phyloP scores from a whole-genome alignment of 2,888 invertebrate species.

The Saturnia japonica region DNA sequence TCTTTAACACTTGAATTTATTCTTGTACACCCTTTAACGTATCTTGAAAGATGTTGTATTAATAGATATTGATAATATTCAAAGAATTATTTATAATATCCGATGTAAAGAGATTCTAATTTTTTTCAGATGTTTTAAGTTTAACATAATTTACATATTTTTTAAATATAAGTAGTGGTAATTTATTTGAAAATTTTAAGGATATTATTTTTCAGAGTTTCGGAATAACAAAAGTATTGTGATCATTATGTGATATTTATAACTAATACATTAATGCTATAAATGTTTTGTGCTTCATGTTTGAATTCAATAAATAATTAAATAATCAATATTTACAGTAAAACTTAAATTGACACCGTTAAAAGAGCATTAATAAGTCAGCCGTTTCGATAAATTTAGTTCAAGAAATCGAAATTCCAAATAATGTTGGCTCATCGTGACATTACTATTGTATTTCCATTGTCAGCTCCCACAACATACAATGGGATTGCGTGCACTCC shows the following conservation, averaged over 20 bases:
- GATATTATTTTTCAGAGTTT: background rate
- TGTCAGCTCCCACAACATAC: slow-evolving; percentile 16
- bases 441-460: slow-evolving; percentile 21
- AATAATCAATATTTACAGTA: background rate
- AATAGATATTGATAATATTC: background rate
- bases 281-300: no score
- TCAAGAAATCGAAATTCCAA: slow-evolving; percentile 17
- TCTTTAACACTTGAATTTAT: slow-evolving; percentile 21
- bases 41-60: slow-evolving; percentile 2
- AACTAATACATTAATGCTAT: background rate
- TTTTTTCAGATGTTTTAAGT: background rate
- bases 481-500: slow-evolving; percentile 21
- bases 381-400: slow-evolving; percentile 18
- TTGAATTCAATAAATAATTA: background rate
- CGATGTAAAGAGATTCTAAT: background rate
- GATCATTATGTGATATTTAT: background rate
- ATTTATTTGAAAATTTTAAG: background rate
- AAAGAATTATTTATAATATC: background rate
- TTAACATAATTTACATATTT: background rate
- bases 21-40: background rate
- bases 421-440: slow-evolving; percentile 24
- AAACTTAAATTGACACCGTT: slow-evolving; percentile 11
- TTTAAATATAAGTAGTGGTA: background rate
- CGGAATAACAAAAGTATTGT: background rate
- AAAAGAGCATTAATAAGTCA: slow-evolving; percentile 16